These are phyloP conservation scores for Rutilus rutilus DNA, from an alignment of 2,113 vertebrate genomes.

Conservation along the genomic window DNA sequence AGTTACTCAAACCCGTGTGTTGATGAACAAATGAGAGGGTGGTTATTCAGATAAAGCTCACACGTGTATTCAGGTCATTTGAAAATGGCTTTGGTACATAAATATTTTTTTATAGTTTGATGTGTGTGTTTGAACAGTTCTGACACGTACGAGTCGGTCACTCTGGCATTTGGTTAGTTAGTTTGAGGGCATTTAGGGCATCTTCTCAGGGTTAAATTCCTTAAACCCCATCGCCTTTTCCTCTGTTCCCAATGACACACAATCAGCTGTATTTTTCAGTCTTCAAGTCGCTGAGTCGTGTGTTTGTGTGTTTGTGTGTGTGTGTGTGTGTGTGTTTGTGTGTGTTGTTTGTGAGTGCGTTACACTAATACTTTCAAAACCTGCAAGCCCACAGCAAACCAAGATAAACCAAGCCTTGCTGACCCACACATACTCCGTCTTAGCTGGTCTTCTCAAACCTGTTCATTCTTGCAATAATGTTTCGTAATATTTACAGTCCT, in stretches of 20 bases:
- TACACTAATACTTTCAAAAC: conserved; percentile 49
- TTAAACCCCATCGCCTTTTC: conserved; percentile 1
- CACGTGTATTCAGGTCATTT: not conserved
- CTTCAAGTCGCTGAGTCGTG: conserved; percentile 32
- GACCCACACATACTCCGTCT: conserved; percentile 57
- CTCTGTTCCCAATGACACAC: not conserved
- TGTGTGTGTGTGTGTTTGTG: not conserved
- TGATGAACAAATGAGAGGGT: not conserved
- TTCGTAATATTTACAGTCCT: conserved; percentile 47
- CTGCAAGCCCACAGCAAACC: conserved; percentile 54
- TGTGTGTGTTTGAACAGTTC: too few relatives aligned
- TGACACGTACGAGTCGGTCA: too few relatives aligned
- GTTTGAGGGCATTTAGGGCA: conserved; percentile 18
- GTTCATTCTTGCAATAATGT: conserved; percentile 47
- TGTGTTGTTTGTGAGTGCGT: conserved; percentile 20
- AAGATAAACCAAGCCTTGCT: conserved; percentile 56
- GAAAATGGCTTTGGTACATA: not conserved
- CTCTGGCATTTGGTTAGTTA: conserved; percentile 18
- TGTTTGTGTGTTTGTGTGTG: not conserved
- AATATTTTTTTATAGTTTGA: not conserved
- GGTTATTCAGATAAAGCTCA: too few relatives aligned
- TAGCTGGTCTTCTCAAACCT: conserved; percentile 31
- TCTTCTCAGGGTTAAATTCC: conserved; percentile 14
- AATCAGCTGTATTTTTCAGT: conserved; percentile 20
- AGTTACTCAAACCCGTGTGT: not conserved